Conservation (phyloP, 2,113 vertebrate genomes). For the Miniopterus natalensis region DNA sequence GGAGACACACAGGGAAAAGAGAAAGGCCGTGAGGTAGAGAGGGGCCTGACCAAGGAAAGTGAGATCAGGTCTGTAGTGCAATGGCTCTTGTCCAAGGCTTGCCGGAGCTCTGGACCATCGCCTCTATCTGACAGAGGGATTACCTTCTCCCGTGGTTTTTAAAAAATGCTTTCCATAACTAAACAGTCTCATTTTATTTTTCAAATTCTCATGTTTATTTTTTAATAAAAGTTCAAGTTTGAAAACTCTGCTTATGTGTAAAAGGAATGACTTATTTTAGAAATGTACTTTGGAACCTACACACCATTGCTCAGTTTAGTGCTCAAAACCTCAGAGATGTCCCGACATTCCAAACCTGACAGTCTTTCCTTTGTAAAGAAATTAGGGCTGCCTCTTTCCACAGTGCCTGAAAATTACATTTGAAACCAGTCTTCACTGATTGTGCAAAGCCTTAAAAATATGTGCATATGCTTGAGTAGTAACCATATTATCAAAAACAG, state of each 20-base stretch:
- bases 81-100: background rate
- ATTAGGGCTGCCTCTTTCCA: constrained; percentile 16
- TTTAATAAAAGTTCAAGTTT: constrained; percentile 57
- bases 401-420: constrained; percentile 11
- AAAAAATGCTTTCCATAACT: constrained; percentile 35
- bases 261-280: constrained; percentile 62
- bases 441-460: constrained; percentile 48
- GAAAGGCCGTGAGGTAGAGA: background rate
- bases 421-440: constrained; percentile 19
- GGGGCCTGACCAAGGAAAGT: background rate
- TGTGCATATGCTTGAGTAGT: background rate
- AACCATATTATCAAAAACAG: background rate
- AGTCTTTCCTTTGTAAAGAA: constrained; percentile 61
- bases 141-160: background rate
- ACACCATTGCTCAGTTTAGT: constrained; percentile 14
- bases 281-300: constrained; percentile 60
- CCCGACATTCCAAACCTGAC: constrained; percentile 55
- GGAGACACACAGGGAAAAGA: background rate
- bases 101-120: background rate
- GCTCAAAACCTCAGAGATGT: constrained; percentile 63
- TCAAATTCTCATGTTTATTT: constrained; percentile 58
- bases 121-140: background rate
- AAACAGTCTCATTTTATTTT: constrained; percentile 51
- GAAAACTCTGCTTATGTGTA: constrained; percentile 29
- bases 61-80: background rate